Conservation (phyloP, 2,888 invertebrate genomes). For the Lycocerus yunnanus region DNA sequence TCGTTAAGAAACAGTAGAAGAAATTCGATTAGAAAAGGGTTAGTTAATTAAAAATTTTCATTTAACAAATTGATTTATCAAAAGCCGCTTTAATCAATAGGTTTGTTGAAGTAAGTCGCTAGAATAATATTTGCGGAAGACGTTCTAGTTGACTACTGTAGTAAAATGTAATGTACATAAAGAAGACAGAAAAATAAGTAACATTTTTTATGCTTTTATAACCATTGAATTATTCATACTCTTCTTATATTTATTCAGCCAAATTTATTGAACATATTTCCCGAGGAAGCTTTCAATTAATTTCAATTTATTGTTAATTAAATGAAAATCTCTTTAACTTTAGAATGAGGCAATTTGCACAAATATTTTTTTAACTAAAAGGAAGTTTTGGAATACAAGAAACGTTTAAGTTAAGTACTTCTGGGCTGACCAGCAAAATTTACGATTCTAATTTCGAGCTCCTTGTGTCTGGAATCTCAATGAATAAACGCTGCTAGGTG, state of each 20-base stretch:
- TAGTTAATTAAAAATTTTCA: background rate
- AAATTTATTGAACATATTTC: background rate
- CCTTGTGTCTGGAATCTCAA: slow-evolving; percentile 6
- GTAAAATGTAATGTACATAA: background rate
- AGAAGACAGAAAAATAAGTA: background rate
- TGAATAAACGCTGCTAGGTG: background rate
- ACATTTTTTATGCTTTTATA: background rate
- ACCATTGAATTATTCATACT: background rate
- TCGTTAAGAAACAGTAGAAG: background rate
- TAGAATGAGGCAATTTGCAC: background rate
- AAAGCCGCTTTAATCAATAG: background rate
- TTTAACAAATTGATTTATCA: background rate
- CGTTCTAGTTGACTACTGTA: background rate
- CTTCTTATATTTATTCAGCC: background rate
- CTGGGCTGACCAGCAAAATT: slow-evolving; percentile 4
- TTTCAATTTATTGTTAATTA: background rate
- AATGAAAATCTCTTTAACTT: background rate
- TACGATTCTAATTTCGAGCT: slow-evolving; percentile 16
- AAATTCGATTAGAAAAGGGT: background rate
- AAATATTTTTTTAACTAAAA: background rate
- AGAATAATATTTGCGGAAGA: background rate
- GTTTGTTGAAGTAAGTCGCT: background rate
- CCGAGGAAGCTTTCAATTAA: background rate
- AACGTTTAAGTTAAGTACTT: background rate
- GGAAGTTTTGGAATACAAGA: background rate